These are phyloP conservation scores for Drosophila setosimentum DNA, from an alignment of 2,888 invertebrate species.

Conservation along the genomic window DNA sequence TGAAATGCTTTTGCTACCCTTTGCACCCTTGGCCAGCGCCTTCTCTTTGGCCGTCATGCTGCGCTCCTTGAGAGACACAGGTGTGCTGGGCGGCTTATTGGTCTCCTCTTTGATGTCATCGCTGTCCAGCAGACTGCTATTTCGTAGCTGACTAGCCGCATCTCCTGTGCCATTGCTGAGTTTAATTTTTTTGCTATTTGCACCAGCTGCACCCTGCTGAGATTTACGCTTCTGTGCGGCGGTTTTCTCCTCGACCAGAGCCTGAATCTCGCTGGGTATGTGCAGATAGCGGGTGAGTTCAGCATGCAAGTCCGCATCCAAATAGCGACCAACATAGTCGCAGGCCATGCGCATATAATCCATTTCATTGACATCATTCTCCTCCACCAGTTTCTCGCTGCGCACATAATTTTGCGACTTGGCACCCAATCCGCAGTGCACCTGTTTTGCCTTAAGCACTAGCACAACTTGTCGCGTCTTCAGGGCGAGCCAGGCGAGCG, in stretches of 20 bases:
- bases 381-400: conserved; percentile 86
- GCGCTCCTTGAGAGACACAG: conserved; percentile 82
- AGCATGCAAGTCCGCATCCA: conserved; percentile 89
- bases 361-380: conserved; percentile 83
- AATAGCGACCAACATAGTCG: conserved; percentile 92
- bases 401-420: conserved; percentile 92
- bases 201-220: conserved; percentile 76
- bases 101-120: conserved; percentile 48
- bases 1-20: conserved; percentile 92
- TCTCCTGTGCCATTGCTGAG: conserved; percentile 60
- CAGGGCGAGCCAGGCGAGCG: conserved; percentile 90
- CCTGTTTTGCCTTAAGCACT: conserved; percentile 77
- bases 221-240: conserved; percentile 87
- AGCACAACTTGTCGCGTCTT: conserved; percentile 88
- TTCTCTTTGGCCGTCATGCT: conserved; percentile 90
- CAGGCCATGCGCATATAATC: conserved; percentile 87
- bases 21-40: conserved; percentile 89
- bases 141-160: conserved; percentile 84
- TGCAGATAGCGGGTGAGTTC: conserved; percentile 89
- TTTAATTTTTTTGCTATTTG: conserved; percentile 85
- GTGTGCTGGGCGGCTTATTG: conserved; percentile 31
- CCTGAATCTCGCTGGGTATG: conserved; percentile 75
- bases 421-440: conserved; percentile 91
- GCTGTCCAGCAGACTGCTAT: conserved; percentile 67
- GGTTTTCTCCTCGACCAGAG: conserved; percentile 85